Conservation (phyloP, 2,888 invertebrate genomes). For the Shargacucullia verbasci region DNA sequence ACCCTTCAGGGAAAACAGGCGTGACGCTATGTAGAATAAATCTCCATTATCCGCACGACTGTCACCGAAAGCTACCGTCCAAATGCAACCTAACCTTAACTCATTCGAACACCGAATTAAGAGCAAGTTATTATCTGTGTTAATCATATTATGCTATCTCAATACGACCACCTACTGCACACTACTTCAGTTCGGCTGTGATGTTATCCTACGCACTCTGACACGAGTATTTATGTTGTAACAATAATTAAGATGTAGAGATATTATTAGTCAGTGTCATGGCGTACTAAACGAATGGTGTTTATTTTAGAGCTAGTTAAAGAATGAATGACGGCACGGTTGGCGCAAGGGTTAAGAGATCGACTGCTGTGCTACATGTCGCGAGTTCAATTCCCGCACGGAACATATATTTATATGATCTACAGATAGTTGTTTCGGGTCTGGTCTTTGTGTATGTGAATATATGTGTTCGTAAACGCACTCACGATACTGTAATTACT, state of each 20-base stretch:
- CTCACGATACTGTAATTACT: too few relatives aligned
- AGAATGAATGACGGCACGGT: too few relatives aligned
- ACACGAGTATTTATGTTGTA: slow-evolving; percentile 41
- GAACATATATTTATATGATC: too few relatives aligned
- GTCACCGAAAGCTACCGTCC: background rate
- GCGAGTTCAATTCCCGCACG: too few relatives aligned
- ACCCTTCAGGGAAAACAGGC: too few relatives aligned
- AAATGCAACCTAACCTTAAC: slow-evolving; percentile 23
- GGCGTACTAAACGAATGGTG: slow-evolving; percentile 25
- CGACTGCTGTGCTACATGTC: too few relatives aligned
- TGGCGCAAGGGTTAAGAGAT: too few relatives aligned
- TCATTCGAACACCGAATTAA: slow-evolving; percentile 41
- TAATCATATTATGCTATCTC: slow-evolving; percentile 30
- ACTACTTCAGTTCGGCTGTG: slow-evolving; percentile 12
- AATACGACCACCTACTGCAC: slow-evolving; percentile 9
- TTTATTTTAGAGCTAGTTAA: slow-evolving; percentile 32
- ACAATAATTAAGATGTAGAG: slow-evolving; percentile 52
- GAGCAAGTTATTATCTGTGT: slow-evolving; percentile 21
- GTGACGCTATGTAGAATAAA: too few relatives aligned
- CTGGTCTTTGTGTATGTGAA: too few relatives aligned
- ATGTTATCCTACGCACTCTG: slow-evolving; percentile 28
- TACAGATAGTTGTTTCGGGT: too few relatives aligned
- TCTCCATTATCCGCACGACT: too few relatives aligned
- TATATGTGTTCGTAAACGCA: too few relatives aligned
- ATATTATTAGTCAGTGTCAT: slow-evolving; percentile 37